Percentiles rank a stretch among this genome's conserved stretches.
phyloP scores from a whole-genome alignment of 2,888 invertebrate species.

The Tanytarsus gracilentus region DNA sequence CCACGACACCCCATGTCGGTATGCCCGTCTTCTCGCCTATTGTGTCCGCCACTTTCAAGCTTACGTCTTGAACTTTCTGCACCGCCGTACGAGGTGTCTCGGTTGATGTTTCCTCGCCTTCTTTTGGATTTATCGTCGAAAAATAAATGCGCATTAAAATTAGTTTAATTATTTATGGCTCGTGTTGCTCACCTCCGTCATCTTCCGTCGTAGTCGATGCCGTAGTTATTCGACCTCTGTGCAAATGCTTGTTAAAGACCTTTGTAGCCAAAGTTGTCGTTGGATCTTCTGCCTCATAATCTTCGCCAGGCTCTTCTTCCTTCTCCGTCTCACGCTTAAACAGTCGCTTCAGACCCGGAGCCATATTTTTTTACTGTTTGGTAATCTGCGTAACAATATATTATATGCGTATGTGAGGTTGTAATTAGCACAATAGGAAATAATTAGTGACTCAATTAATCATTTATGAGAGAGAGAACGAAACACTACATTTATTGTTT shows the following conservation, averaged over 20 bases:
- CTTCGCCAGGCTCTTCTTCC: neutral
- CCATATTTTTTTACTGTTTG: neutral
- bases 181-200: constrained; percentile 4
- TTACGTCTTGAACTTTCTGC: constrained; percentile 42
- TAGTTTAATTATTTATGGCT: neutral
- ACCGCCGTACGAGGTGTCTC: neutral
- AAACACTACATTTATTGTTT: too few relatives aligned
- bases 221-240: constrained; percentile 21
- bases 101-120: constrained; percentile 3
- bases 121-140: neutral
- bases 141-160: neutral
- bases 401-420: too few relatives aligned
- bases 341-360: constrained; percentile 16
- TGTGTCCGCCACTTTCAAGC: constrained; percentile 51
- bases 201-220: constrained; percentile 9
- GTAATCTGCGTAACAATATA: neutral
- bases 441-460: too few relatives aligned
- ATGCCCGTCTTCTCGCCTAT: constrained; percentile 65
- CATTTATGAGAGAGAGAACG: too few relatives aligned
- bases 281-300: neutral
- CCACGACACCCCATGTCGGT: constrained; percentile 75
- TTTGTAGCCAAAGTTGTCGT: constrained; percentile 6
- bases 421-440: neutral
- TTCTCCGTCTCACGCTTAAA: constrained; percentile 14
- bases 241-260: constrained; percentile 23